phyloP scores from a whole-genome alignment of 2,888 invertebrate genomes.

The Ormyrus rosae region DNA sequence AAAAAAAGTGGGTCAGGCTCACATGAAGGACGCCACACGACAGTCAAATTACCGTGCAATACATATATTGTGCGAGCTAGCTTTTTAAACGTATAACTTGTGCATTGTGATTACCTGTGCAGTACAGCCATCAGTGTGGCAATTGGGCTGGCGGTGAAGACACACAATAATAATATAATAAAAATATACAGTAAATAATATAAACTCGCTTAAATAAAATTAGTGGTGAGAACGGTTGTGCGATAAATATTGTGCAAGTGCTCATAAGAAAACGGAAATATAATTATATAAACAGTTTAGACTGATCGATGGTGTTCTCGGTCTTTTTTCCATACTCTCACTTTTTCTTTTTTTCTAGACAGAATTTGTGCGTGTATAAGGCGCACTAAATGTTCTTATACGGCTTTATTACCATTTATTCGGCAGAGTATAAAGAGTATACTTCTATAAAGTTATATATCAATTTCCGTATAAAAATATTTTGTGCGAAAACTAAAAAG shows the following conservation, averaged over 20 bases:
- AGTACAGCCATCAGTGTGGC: constrained; percentile 96
- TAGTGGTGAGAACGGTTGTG: constrained; percentile 61
- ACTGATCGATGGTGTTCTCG: constrained; percentile 42
- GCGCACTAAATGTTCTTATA: constrained; percentile 5
- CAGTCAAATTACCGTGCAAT: constrained; percentile 50
- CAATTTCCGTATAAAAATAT: neutral
- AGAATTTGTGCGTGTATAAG: neutral
- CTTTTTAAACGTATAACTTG: constrained; percentile 74
- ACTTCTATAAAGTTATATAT: no score
- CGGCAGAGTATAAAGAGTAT: no score
- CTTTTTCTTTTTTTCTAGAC: constrained; percentile 15
- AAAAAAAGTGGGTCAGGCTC: constrained; percentile 26
- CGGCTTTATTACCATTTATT: no score
- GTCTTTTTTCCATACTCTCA: constrained; percentile 7
- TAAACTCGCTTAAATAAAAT: constrained; percentile 72
- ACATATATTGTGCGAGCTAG: constrained; percentile 49
- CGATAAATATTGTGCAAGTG: constrained; percentile 60
- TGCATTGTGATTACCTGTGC: constrained; percentile 87
- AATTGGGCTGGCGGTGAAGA: constrained; percentile 92
- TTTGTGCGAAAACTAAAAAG: no score
- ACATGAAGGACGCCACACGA: constrained; percentile 18
- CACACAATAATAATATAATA: constrained; percentile 81
- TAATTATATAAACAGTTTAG: constrained; percentile 33
- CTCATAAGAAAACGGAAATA: constrained; percentile 48
- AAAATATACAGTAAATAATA: constrained; percentile 74